Evolutionary conservation across 2,113 vertebrate species (phyloP).

Genomic region (Poicephalus gulielmi): DNA sequence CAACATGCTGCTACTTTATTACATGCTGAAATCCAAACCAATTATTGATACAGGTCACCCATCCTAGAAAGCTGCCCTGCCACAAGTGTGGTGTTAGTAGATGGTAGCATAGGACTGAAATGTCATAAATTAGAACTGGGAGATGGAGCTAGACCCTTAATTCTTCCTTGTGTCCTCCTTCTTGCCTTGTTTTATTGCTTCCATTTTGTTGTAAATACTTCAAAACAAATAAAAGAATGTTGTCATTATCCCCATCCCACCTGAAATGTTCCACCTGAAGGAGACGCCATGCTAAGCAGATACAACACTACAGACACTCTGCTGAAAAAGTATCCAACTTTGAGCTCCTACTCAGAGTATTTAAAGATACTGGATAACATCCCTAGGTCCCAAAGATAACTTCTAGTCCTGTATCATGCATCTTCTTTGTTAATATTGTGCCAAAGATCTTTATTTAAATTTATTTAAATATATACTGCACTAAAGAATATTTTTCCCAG

Average conservation of each 20-base stretch:
- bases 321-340: neutral
- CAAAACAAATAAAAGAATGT: neutral
- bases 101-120: neutral
- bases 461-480: neutral
- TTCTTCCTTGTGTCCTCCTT: neutral
- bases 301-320: neutral
- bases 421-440: neutral
- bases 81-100: neutral
- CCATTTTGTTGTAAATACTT: neutral
- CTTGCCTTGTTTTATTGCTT: neutral
- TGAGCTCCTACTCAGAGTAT: neutral
- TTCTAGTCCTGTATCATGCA: neutral
- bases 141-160: neutral
- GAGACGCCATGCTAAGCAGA: neutral
- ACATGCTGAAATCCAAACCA: neutral
- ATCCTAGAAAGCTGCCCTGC: neutral
- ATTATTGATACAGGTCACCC: neutral
- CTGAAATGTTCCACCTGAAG: neutral
- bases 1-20: neutral
- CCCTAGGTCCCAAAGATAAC: neutral
- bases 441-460: neutral
- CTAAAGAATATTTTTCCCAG: neutral
- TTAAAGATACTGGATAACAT: neutral
- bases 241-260: neutral
- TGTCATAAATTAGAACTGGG: neutral